Percentiles rank a stretch among this genome's conserved stretches.
phyloP scores from a whole-genome alignment of 2,113 vertebrate species.

The Neolamprologus longior region DNA sequence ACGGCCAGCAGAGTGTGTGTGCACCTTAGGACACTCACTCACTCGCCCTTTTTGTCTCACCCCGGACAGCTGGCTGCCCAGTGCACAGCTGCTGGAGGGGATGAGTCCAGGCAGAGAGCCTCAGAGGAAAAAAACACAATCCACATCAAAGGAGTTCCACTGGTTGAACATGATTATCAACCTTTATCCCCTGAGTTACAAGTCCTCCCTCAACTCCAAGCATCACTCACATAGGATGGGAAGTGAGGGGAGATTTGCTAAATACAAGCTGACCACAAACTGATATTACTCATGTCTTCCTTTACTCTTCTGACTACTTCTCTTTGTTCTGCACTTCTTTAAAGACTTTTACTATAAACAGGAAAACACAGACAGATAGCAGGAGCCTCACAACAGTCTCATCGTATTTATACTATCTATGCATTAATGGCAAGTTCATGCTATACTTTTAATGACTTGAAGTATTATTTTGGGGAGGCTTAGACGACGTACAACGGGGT shows the following conservation, averaged over 20 bases:
- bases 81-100: slow-evolving; percentile 49
- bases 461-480: not conserved
- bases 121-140: slow-evolving; percentile 43
- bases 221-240: slow-evolving; percentile 26
- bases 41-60: not conserved
- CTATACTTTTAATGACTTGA: not conserved
- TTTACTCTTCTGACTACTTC: not conserved
- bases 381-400: not conserved
- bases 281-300: slow-evolving; percentile 1
- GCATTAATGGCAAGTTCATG: not conserved
- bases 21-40: not conserved
- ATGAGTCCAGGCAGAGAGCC: slow-evolving; percentile 32
- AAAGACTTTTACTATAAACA: not conserved
- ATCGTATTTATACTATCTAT: not conserved
- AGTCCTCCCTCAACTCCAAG: slow-evolving; percentile 34
- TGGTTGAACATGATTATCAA: slow-evolving; percentile 45
- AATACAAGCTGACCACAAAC: slow-evolving; percentile 23
- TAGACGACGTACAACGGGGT: not conserved
- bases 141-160: slow-evolving; percentile 62
- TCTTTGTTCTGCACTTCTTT: not conserved
- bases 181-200: slow-evolving; percentile 28
- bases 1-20: not conserved
- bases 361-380: not conserved
- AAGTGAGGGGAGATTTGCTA: slow-evolving; percentile 15
- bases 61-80: not conserved